Base-by-base conservation (phyloP, 2,113 vertebrate species). In the Hassar affinis region DNA sequence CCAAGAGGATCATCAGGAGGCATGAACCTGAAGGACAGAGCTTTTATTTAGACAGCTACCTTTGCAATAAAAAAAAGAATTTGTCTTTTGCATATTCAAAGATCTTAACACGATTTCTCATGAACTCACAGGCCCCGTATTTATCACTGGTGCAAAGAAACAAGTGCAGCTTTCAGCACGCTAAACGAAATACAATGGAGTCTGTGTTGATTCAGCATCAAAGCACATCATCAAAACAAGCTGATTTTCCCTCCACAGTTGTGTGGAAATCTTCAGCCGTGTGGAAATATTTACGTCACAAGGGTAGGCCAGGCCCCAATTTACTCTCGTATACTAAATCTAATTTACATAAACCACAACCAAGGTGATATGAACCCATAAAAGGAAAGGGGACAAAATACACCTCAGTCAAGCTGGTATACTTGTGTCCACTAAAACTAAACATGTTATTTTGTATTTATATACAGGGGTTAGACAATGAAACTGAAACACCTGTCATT, bases 1-100 rank as follows among this genome's bases (percentile, higher is more conserved):
- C 97, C 98, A 45, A 99, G 95, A 30, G 98, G 97, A 90, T 99
- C 98, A 86, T 99, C 97, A 35, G 97, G 98, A 45, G 98, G 98
- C 98, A 99, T 99, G 91, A 99, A 99, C 85, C 98, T 92, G 76
- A 76, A 38, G 25, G 52, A 82, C 51, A 64, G 52, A 54, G 8
- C 12, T 66, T 56, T 64, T 64, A 51, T 51, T 51, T 25, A 76
- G 25, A 62, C 11, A 62, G 20, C 6, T 47, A 72, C 25, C 38
- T 59, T 33, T 61, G 14, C 30, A 52, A 49, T 2, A 5, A 25
- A 69, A 49, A 42, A n/a, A 8, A n/a, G n/a, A 0, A 18, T 10
- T 20, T 5, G 15, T 7, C 11, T 6, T 54, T 12, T 18, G 17
- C 20, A 59, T 4, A 45, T 57, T 14, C 2, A 30, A 14, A 49